Conservation (phyloP, 2,888 invertebrate genomes). For the Amblyteles armatorius region DNA sequence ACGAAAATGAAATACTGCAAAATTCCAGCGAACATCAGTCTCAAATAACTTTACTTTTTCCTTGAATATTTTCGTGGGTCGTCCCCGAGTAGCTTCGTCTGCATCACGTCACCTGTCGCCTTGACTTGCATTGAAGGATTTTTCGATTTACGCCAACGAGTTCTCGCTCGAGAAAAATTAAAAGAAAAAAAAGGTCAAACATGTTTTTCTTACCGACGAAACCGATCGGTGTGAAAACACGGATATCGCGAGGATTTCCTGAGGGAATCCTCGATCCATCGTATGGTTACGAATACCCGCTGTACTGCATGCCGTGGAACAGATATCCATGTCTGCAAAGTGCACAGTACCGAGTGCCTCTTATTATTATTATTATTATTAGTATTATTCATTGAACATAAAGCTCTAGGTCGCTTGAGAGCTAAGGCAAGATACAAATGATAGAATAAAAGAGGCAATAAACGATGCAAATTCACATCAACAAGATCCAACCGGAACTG, state of each 20-base stretch:
- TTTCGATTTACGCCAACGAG: constrained; percentile 34
- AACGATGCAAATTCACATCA: too few relatives aligned
- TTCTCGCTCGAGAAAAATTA: not conserved
- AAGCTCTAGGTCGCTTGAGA: too few relatives aligned
- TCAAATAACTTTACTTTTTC: not conserved
- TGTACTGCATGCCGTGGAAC: not conserved
- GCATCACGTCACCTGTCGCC: not conserved
- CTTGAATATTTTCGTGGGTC: not conserved
- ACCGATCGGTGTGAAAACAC: not conserved
- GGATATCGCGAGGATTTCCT: not conserved
- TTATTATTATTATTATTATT: not conserved
- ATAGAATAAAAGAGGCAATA: too few relatives aligned
- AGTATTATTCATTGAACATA: not conserved
- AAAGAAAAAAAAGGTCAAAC: not conserved
- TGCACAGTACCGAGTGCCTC: not conserved
- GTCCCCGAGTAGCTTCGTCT: not conserved
- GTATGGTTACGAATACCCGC: not conserved
- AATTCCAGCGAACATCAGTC: not conserved
- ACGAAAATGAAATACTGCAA: not conserved
- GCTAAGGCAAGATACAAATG: too few relatives aligned
- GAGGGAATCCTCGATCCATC: constrained; percentile 1
- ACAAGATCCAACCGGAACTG: too few relatives aligned
- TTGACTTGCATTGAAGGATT: constrained; percentile 1
- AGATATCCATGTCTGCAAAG: not conserved
- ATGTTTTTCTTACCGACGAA: not conserved